Percentiles rank a stretch among this genome's conserved stretches.
Evolutionary conservation across 2,113 vertebrate species (phyloP).

Genomic region (Pluvialis apricaria): DNA sequence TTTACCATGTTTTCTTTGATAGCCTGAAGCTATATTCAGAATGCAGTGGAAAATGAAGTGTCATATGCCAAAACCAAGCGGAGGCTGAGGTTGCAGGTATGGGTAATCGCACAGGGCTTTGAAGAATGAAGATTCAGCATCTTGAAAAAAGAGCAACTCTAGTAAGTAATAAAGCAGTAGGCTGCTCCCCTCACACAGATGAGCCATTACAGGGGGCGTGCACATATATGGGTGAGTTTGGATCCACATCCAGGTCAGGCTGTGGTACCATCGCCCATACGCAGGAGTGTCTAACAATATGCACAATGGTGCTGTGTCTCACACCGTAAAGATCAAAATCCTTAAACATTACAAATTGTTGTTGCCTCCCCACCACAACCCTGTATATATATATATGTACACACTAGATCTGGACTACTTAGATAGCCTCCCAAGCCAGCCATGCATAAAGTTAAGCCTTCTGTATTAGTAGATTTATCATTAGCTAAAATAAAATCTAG

Average conservation of each 20-base stretch:
- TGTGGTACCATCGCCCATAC: fast-evolving
- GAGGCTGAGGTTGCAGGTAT: neutral
- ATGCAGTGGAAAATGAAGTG: neutral
- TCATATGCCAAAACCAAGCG: neutral
- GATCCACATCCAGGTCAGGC: neutral
- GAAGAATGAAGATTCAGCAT: neutral
- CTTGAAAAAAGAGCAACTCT: neutral
- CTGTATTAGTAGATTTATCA: neutral
- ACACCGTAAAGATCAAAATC: neutral
- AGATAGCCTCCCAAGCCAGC: neutral
- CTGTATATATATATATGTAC: neutral
- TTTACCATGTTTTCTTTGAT: neutral
- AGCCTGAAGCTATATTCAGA: neutral
- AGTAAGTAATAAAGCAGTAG: fast-evolving
- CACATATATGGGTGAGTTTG: fast-evolving
- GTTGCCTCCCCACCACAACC: neutral
- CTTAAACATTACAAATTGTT: neutral
- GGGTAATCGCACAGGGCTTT: neutral
- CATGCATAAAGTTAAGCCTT: neutral
- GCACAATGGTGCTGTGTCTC: neutral
- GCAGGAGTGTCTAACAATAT: fast-evolving
- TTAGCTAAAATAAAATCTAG: neutral
- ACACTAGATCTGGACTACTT: neutral
- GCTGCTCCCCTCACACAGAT: neutral
- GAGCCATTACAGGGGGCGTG: neutral